Base-by-base conservation (phyloP, 2,888 invertebrate genomes). In the Lasioglossum morio region DNA sequence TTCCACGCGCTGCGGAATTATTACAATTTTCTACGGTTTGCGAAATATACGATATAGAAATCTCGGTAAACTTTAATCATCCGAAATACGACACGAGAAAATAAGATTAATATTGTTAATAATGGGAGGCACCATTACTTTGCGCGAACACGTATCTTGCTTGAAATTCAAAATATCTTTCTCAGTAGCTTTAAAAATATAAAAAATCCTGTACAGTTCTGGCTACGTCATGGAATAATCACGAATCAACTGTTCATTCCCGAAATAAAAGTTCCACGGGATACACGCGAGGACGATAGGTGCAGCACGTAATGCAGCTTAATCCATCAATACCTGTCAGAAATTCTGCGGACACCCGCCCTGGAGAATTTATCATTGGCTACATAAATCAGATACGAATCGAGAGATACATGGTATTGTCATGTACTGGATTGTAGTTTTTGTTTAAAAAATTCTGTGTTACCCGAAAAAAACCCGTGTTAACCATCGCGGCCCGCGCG, bases 241-340 rank as follows among this genome's bases (percentile, higher is more conserved):
- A 60, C 23, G 72, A 86, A 79, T 85, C 76, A 86, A 83, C 46
- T 77, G 80, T 82, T 90, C 87, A 89, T 90, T 84, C 72, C 78
- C 72, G 78, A 87, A 90, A 90, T 89, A 90, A 92, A 92, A 92
- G 87, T 91, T 92, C 89, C 89, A 91, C 89, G 90, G 90, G 87
- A 75, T 85, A 82, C 87, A 82, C 87, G 72, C 66, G 87, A 72
- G 87, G 85, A 88, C 88, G 92, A 91, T 90, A 90, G 91, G 89
- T 70, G 70, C 82, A 78, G 84, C 81, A 77, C 83, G 89, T 89
- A 91, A 92, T 92, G 89, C 87, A 82, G 84, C 83, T 91, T 91
- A 89, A 92, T 92, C 89, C 89, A 92, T 93, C 92, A 91, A 92
- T 92, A 89, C 88, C 86, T 90, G 89, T 89, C 91, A 82, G 75